phyloP scores from a whole-genome alignment of 2,113 vertebrate species.

The Sander vitreus region DNA sequence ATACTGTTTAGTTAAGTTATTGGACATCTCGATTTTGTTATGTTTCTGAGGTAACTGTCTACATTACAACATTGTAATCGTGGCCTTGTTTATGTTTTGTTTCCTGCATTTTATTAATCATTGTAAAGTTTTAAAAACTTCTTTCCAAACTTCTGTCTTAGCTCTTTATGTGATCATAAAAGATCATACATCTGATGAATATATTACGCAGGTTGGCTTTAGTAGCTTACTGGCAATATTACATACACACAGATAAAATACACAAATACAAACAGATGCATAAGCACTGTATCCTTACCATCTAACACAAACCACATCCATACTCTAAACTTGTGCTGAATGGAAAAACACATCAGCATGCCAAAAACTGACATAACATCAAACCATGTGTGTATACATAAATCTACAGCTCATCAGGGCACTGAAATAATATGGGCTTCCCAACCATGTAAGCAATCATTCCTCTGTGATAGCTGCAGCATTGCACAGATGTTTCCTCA shows the following conservation, averaged over 20 bases:
- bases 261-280: constrained; percentile 7
- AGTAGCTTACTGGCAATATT: neutral
- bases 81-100: neutral
- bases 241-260: constrained; percentile 6
- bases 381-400: constrained; percentile 54
- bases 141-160: neutral
- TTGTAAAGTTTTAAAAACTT: neutral
- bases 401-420: constrained; percentile 56
- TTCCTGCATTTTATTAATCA: neutral
- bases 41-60: neutral
- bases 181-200: constrained; percentile 6
- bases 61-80: neutral
- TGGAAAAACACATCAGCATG: constrained; percentile 27
- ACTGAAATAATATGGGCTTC: constrained; percentile 45
- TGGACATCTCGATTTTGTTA: neutral
- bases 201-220: neutral
- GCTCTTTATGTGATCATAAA: neutral
- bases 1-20: neutral
- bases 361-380: constrained; percentile 54
- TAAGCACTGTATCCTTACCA: neutral
- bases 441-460: constrained; percentile 25
- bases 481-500: constrained; percentile 27
- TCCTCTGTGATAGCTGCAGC: constrained; percentile 20
- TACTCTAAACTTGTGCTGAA: constrained; percentile 20
- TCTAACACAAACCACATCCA: constrained; percentile 39